Evolutionary conservation across 2,113 vertebrate genomes (phyloP), one percentile per base, ranked within the genome.

Genomic region (Rhizomys pruinosus): DNA sequence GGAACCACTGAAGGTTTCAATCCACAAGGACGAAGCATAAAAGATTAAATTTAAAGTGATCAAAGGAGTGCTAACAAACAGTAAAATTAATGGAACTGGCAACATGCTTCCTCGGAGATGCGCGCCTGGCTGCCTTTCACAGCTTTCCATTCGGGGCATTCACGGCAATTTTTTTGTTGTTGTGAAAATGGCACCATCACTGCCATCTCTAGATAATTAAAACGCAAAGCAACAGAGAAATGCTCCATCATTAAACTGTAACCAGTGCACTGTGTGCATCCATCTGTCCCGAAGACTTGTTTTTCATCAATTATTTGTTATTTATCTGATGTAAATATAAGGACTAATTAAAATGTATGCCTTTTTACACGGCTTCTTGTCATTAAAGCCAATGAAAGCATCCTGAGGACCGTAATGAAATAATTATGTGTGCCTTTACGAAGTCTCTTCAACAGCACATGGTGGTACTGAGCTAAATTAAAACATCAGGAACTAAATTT

Each of bases 381-480:
- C 98, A 98, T 98, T 98, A 98, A 98, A 97, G 97, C 96, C 98
- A 98, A 97, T 97, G 96, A 98, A 98, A 96, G 95, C 96, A 96
- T 98, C 98, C 96, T 97, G 98, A 98, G 93, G 97, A 95, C 97
- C 98, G 98, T 98, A 98, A 98, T 98, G 97, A 98, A 98, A 98
- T 98, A 98, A 98, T 98, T 98, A 98, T 96, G 97, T 98, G 98
- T 98, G 98, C 98, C 98, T 98, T 98, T 97, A 98, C 98, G 97
- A 98, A 98, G 98, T 98, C 95, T 98, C 97, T 98, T 98, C 98
- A 96, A 97, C 95, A 98, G 97, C 97, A 97, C 98, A 98, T 97
- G 97, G 97, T 97, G 98, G 97, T 96, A 95, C 97, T 97, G 97
- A 97, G 98, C 96, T 95, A 98, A 98, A 98, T 98, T 98, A 98